A percentile compares a stretch with the other conserved stretches of the same genome.
Conservation (phyloP, 2,113 vertebrate species). For the Charadrius vociferus region DNA sequence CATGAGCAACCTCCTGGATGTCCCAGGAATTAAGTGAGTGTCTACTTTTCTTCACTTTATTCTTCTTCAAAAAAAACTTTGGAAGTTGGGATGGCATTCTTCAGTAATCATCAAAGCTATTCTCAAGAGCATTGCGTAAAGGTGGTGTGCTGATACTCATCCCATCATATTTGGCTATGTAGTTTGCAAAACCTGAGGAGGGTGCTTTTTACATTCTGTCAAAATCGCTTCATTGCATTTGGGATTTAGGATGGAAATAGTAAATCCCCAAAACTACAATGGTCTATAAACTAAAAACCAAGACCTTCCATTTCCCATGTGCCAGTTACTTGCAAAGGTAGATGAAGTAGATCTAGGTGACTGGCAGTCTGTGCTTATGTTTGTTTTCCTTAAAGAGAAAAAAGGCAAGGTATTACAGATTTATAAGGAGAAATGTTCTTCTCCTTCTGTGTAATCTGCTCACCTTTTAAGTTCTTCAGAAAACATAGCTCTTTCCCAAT, state of each 20-base stretch:
- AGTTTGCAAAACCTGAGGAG: not conserved
- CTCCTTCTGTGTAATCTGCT: not conserved
- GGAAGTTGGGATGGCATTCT: not conserved
- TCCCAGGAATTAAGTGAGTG: constrained; percentile 88
- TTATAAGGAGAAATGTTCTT: not conserved
- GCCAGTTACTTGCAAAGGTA: not conserved
- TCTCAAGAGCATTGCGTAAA: not conserved
- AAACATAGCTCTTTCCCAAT: not conserved
- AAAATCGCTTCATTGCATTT: not conserved
- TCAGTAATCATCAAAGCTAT: not conserved
- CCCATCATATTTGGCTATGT: not conserved
- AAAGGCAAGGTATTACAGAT: not conserved
- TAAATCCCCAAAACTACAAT: not conserved
- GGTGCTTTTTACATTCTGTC: not conserved
- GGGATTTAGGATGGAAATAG: not conserved
- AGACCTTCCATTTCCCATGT: not conserved
- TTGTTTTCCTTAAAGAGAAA: not conserved
- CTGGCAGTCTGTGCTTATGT: not conserved
- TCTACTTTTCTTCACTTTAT: not conserved
- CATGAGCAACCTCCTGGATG: constrained; percentile 90
- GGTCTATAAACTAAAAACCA: not conserved
- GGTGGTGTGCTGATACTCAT: not conserved
- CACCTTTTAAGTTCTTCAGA: not conserved
- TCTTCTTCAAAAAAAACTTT: not conserved
- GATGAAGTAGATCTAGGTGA: not conserved